Conservation (phyloP, 2,888 invertebrate species). For the Xylota sylvarum region DNA sequence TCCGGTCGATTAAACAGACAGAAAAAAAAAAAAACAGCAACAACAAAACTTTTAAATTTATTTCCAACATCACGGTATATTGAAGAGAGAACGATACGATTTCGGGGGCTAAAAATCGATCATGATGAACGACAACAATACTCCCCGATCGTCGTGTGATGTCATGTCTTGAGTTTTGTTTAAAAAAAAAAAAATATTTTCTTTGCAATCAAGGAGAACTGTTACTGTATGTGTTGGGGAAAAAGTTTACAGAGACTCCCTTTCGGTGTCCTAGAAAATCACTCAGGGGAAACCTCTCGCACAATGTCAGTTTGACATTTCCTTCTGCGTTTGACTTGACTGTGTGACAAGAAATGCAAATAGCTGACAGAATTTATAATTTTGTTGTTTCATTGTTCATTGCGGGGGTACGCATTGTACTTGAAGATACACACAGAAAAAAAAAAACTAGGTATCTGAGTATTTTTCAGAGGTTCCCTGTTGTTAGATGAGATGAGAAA, state of each 20-base stretch:
- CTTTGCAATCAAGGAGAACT: constrained; percentile 27
- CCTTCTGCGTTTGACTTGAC: constrained; percentile 2
- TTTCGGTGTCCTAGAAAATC: constrained; percentile 59
- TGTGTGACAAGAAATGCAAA: constrained; percentile 38
- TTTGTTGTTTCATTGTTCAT: constrained; percentile 37
- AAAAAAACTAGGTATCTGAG: background rate
- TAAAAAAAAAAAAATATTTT: constrained; percentile 32
- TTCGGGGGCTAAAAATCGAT: constrained; percentile 67
- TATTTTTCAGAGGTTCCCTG: background rate
- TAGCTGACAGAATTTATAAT: constrained; percentile 53
- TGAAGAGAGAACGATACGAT: constrained; percentile 22
- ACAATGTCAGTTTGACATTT: constrained; percentile 63
- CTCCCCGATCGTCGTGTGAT: constrained; percentile 37
- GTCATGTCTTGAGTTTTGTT: constrained; percentile 58
- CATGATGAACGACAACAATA: constrained; percentile 71
- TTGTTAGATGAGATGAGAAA: background rate
- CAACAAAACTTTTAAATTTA: constrained; percentile 19
- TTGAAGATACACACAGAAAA: background rate
- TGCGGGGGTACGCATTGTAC: constrained; percentile 15
- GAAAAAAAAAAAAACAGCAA: constrained; percentile 10
- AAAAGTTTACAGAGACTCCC: constrained; percentile 16
- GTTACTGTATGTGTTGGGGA: constrained; percentile 13
- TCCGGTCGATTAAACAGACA: constrained; percentile 71
- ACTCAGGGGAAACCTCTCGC: constrained; percentile 55
- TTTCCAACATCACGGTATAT: constrained; percentile 32